Evolutionary conservation across 2,113 vertebrate genomes (phyloP).

Genomic region (Rhipidura dahli): DNA sequence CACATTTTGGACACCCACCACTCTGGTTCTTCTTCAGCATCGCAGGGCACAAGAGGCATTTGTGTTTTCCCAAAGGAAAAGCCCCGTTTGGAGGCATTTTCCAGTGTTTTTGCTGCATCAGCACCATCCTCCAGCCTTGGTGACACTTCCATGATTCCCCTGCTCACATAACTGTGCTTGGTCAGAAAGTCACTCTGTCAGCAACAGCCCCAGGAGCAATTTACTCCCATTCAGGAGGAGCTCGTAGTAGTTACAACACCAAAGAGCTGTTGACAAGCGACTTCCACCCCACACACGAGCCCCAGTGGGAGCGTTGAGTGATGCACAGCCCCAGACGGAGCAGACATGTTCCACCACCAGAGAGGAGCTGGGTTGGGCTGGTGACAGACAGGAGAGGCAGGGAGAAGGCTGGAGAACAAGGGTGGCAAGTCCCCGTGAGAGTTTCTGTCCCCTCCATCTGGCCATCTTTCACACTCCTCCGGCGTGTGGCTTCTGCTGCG

Average conservation of each 20-base stretch:
- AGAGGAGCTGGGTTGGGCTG: not conserved
- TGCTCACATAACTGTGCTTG: not conserved
- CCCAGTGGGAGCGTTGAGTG: not conserved
- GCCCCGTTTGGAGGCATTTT: not conserved
- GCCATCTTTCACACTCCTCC: conserved; percentile 16
- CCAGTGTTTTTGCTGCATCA: not conserved
- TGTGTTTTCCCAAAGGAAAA: not conserved
- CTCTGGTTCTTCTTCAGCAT: not conserved
- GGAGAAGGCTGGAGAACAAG: not conserved
- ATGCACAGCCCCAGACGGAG: not conserved
- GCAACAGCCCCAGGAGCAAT: not conserved
- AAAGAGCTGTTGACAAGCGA: conserved; percentile 29
- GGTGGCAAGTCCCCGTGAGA: not conserved
- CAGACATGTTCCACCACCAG: not conserved
- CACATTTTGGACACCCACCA: not conserved
- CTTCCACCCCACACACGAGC: not conserved
- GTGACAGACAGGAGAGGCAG: not conserved
- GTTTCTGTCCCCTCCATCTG: conserved; percentile 34
- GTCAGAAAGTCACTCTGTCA: not conserved
- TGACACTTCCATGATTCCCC: not conserved
- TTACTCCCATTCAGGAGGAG: not conserved
- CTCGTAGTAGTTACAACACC: not conserved
- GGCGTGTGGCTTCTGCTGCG: not conserved
- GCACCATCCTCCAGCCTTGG: not conserved
- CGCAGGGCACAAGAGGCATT: not conserved